phyloP scores from a whole-genome alignment of 1,140 invertebrate genomes.

The Lerema accius region DNA sequence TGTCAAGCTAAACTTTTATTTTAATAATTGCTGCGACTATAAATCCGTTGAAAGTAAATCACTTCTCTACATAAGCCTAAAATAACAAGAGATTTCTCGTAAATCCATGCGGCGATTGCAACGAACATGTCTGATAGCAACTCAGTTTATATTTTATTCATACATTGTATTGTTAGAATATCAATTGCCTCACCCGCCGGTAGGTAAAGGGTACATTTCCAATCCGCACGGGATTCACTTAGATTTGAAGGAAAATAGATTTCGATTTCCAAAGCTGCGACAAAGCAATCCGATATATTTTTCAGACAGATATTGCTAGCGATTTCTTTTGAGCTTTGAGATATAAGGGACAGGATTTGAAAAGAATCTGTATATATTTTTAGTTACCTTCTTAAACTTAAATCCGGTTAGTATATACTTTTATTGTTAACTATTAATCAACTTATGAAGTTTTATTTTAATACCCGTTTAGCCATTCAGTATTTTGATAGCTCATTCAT shows the following conservation, averaged over 20 bases:
- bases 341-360: slow-evolving; percentile 77
- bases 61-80: slow-evolving; percentile 43
- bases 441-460: too few species aligned
- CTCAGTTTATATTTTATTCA: slow-evolving; percentile 82
- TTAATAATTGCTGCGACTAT: too few species aligned
- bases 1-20: too few species aligned
- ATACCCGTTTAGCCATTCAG: too few species aligned
- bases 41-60: slow-evolving; percentile 10
- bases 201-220: slow-evolving; percentile 82
- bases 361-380: slow-evolving; percentile 65
- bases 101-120: slow-evolving; percentile 70
- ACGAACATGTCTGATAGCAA: slow-evolving; percentile 74
- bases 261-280: slow-evolving; percentile 82
- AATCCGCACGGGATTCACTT: slow-evolving; percentile 83
- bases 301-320: slow-evolving; percentile 82
- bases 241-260: slow-evolving; percentile 83
- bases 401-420: too few species aligned
- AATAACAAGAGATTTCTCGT: slow-evolving; percentile 60
- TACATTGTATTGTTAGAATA: slow-evolving; percentile 83
- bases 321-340: slow-evolving; percentile 83
- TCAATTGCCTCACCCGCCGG: slow-evolving; percentile 81
- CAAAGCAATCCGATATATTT: slow-evolving; percentile 83
- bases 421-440: too few species aligned
- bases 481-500: too few species aligned
- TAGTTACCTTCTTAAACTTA: slow-evolving; percentile 32